Evolutionary conservation across 2,888 invertebrate genomes (phyloP), one percentile per base, ranked within the genome.

Genomic region (Yponomeuta cagnagella): DNA sequence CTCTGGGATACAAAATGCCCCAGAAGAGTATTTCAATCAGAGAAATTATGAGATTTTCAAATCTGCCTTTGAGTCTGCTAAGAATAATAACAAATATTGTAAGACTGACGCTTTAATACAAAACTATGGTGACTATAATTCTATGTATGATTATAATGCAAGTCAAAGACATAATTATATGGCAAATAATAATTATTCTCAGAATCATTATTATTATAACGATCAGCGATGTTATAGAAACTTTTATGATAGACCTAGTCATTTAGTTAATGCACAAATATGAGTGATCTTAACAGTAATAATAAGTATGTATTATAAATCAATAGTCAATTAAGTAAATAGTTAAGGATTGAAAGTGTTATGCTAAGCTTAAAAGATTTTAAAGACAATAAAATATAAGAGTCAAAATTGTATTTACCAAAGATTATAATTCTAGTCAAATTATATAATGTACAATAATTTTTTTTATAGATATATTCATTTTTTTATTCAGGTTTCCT

Each of bases 11-110:
- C 76, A 77, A 23, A 79, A 80, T 72, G 76, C 71, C 6, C 72
- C 77, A 0, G 88, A 85, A 71, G 88, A 85, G 69, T 91, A 92
- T 76, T 93, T 92, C 71, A 88, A 88, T 72, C 88, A 89, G 70
- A 86, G 86, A 76, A 94, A 94, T 78, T 94, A 93, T 70, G 93
- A 94, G 74, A 80, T 94, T 70, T 94, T 94, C 74, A 93, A 92
- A 76, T 92, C 90, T 73, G 93, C 94, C 15, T 94, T 94, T 76
- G 94, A 94, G 72, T 85, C 75, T 64, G 89, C 90, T 8, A 87
- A 86, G 72, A 85, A 80, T 70, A 79, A 76, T 70, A 86, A 82
- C 72, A 86, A 80, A 74, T 76, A 78, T 72, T 75, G 80, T 10
- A 87, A 86, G 77, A 78, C 79, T 73, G 85, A 85, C 71, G 80